Percentiles rank a stretch among this genome's conserved stretches.
phyloP scores from a whole-genome alignment of 2,797 vertebrate species.

The Anguilla pacifica region DNA sequence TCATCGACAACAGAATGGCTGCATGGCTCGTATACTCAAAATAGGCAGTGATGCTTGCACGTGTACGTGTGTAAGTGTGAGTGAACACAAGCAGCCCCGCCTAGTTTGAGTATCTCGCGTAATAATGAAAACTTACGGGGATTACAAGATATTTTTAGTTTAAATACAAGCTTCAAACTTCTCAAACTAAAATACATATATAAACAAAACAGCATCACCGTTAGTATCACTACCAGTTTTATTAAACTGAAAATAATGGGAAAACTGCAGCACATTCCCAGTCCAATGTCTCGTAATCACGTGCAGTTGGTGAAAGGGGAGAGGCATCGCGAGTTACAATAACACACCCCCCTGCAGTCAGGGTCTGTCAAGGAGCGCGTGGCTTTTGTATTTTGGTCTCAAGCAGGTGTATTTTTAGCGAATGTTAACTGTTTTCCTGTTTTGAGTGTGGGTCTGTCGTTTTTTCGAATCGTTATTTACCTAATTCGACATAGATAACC shows the following conservation, averaged over 20 bases:
- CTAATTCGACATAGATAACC: slow-evolving; percentile 4
- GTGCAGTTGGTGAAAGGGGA: slow-evolving; percentile 67
- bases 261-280: neutral
- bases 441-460: neutral
- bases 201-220: neutral
- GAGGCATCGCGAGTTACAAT: slow-evolving; percentile 58
- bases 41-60: neutral
- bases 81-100: neutral
- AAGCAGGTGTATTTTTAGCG: neutral
- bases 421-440: neutral
- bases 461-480: neutral
- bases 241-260: neutral
- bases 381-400: slow-evolving; percentile 34
- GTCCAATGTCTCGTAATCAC: neutral
- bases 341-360: slow-evolving; percentile 81
- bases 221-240: neutral
- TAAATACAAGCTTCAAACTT: neutral
- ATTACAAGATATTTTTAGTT: neutral
- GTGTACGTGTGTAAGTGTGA: neutral
- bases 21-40: neutral
- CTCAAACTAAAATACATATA: neutral
- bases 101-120: neutral
- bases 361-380: slow-evolving; percentile 53
- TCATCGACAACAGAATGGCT: too few species aligned
- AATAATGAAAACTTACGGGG: neutral